Evolutionary conservation across 2,113 vertebrate species (phyloP).

Genomic region (Channa maculata): DNA sequence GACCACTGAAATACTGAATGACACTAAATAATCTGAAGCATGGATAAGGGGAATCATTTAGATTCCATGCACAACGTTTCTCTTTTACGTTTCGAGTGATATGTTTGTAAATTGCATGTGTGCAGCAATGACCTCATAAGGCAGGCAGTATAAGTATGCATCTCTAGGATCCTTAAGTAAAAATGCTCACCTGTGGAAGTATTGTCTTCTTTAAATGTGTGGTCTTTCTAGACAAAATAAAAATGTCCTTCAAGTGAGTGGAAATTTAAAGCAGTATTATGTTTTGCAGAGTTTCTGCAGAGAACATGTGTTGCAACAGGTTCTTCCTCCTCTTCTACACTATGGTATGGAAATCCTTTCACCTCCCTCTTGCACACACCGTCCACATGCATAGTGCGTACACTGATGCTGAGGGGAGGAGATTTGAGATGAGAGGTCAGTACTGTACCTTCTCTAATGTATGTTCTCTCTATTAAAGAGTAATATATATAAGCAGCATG

Average conservation of each 20-base stretch:
- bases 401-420: conserved; percentile 29
- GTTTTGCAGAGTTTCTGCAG: not conserved
- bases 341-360: conserved; percentile 19
- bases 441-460: conserved; percentile 41
- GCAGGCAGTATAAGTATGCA: not conserved
- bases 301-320: conserved; percentile 17
- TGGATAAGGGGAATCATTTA: not conserved
- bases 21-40: not conserved
- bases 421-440: conserved; percentile 64
- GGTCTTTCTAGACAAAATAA: conserved; percentile 1
- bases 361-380: conserved; percentile 28
- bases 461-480: conserved; percentile 55
- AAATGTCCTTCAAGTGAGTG: conserved; percentile 10
- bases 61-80: not conserved
- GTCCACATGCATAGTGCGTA: conserved; percentile 28
- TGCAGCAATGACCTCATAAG: not conserved
- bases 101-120: not conserved
- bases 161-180: conserved; percentile 6
- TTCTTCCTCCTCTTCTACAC: conserved; percentile 29
- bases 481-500: conserved; percentile 61
- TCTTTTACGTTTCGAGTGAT: not conserved
- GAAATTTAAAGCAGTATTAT: conserved; percentile 10
- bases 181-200: conserved; percentile 64
- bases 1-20: not conserved
- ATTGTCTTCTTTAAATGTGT: conserved; percentile 13